Evolutionary conservation across 2,113 vertebrate genomes (phyloP), one percentile per base, ranked within the genome.

Genomic region (Marcusenius ussheri): DNA sequence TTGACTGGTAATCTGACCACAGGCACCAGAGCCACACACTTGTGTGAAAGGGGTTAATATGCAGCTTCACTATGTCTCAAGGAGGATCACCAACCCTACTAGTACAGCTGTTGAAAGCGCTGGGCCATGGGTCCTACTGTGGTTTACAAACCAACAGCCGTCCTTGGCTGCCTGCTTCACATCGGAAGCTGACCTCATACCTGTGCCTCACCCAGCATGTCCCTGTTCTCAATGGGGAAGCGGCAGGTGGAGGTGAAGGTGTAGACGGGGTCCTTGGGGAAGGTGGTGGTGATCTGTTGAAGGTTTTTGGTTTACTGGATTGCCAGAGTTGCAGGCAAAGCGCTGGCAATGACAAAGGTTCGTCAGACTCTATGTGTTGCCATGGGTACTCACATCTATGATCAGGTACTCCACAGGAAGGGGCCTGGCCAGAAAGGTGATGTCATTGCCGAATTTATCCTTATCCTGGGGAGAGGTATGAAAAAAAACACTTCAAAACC

Each of bases 371-470:
- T 46, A 13, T 86, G 47, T 46, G 50, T 19, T 35, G 17, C 45
- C 49, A 27, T 5, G 6, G 39, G 35, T 88, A 97, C 98, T 99
- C 90, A 99, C 98, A 0, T 99, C 97, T 92, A 99, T 99, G 95
- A 99, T 98, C 3, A 99, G 96, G 91, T 99, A 99, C 94, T 99
- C 98, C 56, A 99, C 98, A 0, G 98, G 98, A 50, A 99, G 97
- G 0, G 98, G 98, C 42, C 98, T 97, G 46, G 98, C 98, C 91
- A 99, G 95, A 94, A 99, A 97, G 0, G 98, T 99, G 93, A 99
- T 97, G 91, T 99, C 98, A 0, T 99, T 99, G 88, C 98, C 98
- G 94, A 99, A 99, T 92, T 99, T 99, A 96, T 99, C 98, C 94
- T 96, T 97, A 92, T 99, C 98, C 98, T 99, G 95, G 90, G 46